These are phyloP conservation scores for Rousettus madagascariensis DNA, from an alignment of 2,797 vertebrate species.

Conservation along the genomic window DNA sequence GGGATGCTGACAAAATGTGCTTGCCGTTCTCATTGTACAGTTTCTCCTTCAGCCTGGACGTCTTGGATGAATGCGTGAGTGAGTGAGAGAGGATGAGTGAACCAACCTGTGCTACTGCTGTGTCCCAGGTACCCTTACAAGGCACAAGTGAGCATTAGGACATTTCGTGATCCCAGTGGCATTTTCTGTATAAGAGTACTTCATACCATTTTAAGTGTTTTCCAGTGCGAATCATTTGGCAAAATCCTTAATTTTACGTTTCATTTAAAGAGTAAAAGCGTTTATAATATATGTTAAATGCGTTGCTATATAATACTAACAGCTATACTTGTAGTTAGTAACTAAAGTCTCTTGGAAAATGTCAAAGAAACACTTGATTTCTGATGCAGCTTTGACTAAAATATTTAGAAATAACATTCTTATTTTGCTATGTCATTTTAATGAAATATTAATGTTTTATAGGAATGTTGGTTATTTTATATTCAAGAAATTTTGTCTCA, in stretches of 20 bases:
- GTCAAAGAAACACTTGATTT: conserved; percentile 63
- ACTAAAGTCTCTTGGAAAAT: conserved; percentile 64
- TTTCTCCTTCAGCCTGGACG: not conserved
- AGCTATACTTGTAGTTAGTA: conserved; percentile 68
- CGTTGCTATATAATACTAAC: conserved; percentile 59
- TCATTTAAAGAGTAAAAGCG: conserved; percentile 63
- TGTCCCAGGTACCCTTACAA: not conserved
- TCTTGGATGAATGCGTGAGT: not conserved
- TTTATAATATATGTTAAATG: conserved; percentile 78
- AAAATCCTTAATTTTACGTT: conserved; percentile 66
- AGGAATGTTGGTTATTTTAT: conserved; percentile 72
- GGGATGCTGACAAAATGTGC: not conserved
- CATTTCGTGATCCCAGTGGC: not conserved
- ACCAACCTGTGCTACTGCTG: no score
- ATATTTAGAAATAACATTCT: conserved; percentile 65
- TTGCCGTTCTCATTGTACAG: conserved; percentile 1
- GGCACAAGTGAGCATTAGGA: not conserved
- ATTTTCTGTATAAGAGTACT: conserved; percentile 44
- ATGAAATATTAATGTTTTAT: conserved; percentile 76
- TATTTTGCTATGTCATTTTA: conserved; percentile 67
- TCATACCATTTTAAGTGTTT: conserved; percentile 47
- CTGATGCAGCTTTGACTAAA: conserved; percentile 74
- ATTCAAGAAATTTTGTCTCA: conserved; percentile 54
- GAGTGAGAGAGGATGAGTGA: not conserved
- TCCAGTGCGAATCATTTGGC: conserved; percentile 1